phyloP scores from a whole-genome alignment of 2,888 invertebrate species.

The Zelleria hepariella region DNA sequence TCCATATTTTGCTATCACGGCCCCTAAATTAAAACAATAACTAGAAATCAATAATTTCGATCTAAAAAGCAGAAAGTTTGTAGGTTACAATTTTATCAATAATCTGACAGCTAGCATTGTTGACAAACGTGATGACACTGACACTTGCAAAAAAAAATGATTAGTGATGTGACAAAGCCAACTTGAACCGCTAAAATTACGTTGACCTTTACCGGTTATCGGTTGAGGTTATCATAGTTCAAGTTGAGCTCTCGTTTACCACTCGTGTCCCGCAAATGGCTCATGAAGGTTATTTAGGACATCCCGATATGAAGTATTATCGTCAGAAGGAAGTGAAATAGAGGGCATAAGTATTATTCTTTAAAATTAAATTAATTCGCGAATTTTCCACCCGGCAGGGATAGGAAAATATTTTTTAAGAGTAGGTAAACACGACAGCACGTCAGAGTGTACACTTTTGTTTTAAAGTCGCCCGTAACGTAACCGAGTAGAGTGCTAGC shows the following conservation, averaged over 20 bases:
- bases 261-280: background rate
- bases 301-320: conserved; percentile 15
- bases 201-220: background rate
- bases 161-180: background rate
- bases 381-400: too few species aligned
- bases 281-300: conserved; percentile 49
- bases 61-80: background rate
- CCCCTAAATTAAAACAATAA: background rate
- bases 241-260: background rate
- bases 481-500: too few species aligned
- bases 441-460: too few species aligned
- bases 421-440: too few species aligned
- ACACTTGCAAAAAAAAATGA: background rate
- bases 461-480: too few species aligned
- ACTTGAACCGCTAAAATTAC: background rate
- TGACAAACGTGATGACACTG: background rate
- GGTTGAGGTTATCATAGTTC: background rate
- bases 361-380: too few species aligned
- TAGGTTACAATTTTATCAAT: background rate
- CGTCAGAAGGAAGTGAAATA: conserved; percentile 31
- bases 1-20: background rate
- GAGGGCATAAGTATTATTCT: conserved; percentile 21
- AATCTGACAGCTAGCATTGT: background rate
- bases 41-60: background rate
- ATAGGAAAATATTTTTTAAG: too few species aligned